These are phyloP conservation scores for Cactoblastis cactorum DNA, from an alignment of 2,888 invertebrate genomes.

Conservation along the genomic window DNA sequence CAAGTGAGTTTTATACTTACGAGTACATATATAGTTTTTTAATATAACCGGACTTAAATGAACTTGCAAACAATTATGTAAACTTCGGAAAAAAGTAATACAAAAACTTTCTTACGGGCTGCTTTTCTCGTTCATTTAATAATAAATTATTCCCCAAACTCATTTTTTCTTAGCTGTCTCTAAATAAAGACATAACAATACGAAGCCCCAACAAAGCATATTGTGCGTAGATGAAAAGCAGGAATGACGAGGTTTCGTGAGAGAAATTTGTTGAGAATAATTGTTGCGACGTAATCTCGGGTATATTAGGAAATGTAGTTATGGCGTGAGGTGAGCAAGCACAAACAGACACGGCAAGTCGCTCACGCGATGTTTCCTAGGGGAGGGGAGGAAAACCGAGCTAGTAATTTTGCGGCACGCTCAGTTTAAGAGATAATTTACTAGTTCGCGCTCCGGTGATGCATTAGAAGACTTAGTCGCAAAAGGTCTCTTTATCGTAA, in stretches of 20 bases:
- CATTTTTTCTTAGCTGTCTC: not conserved
- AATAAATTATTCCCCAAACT: not conserved
- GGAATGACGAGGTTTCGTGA: constrained; percentile 38
- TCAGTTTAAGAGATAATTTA: constrained; percentile 22
- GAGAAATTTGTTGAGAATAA: constrained; percentile 54
- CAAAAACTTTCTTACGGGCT: no score
- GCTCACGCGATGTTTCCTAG: constrained; percentile 61
- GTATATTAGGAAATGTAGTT: constrained; percentile 62
- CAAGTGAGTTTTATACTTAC: no score
- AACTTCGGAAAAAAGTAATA: no score
- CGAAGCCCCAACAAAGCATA: constrained; percentile 4
- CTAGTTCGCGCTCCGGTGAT: not conserved
- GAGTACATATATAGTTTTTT: no score
- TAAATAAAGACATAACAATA: constrained; percentile 3
- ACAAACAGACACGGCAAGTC: constrained; percentile 38
- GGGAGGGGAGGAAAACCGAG: constrained; percentile 44
- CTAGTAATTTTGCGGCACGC: constrained; percentile 58
- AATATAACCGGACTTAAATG: no score
- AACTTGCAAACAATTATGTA: no score
- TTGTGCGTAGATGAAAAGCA: constrained; percentile 10
- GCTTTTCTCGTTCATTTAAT: no score
- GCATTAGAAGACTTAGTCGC: not conserved
- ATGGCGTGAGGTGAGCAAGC: constrained; percentile 58
- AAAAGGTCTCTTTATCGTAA: no score
- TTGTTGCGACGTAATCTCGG: constrained; percentile 50